Percentiles rank a stretch among this genome's conserved stretches.
phyloP scores from a whole-genome alignment of 2,797 vertebrate genomes.

The Threskiornis aethiopicus region DNA sequence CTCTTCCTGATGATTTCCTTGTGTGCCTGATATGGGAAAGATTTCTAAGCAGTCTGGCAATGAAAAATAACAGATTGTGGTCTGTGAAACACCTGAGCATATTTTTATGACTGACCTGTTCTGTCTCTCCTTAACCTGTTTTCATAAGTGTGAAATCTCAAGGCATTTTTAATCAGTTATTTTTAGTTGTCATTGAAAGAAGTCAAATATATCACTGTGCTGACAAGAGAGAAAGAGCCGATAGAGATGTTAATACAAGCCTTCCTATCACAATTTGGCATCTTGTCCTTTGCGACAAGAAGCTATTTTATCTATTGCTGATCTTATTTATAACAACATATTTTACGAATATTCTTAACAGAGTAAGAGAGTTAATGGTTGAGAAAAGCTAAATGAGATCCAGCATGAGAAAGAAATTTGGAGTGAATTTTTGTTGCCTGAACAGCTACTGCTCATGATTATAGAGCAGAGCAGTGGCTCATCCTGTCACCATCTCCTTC shows the following conservation, averaged over 20 bases:
- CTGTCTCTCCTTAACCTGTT: background rate
- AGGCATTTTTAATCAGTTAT: background rate
- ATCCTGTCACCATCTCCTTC: background rate
- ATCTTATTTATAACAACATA: background rate
- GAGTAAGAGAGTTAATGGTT: background rate
- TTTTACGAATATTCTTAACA: background rate
- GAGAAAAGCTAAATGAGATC: background rate
- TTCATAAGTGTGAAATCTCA: background rate
- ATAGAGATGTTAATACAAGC: background rate
- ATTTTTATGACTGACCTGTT: background rate
- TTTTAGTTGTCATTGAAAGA: background rate
- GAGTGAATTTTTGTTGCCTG: background rate
- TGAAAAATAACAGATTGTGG: background rate
- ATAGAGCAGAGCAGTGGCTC: background rate
- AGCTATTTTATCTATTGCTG: background rate
- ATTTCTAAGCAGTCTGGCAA: background rate
- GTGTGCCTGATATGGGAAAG: background rate
- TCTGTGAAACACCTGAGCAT: background rate
- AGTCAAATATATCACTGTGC: background rate
- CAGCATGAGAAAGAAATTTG: background rate
- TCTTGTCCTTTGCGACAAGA: background rate
- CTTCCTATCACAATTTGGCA: background rate
- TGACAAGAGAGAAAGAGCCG: background rate
- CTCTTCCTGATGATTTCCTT: background rate
- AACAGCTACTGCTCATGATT: accelerated